Evolutionary conservation across 2,888 invertebrate species (phyloP), one percentile per base, ranked within the genome.

Genomic region (Mellilla xanthometata): DNA sequence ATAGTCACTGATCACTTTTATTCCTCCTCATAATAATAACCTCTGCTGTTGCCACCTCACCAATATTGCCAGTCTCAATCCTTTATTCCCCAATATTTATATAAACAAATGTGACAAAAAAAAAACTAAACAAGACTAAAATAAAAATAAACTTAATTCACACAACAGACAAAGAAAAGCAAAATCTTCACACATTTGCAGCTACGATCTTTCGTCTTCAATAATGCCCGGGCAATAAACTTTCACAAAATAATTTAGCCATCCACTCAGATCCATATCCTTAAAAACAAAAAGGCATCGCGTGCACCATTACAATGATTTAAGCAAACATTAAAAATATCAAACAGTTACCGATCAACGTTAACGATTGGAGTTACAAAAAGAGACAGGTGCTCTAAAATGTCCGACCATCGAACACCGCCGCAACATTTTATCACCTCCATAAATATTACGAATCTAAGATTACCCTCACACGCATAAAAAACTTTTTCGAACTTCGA

Each of bases 381-480:
- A 68, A 71, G 61, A 67, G 79, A 76, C 80, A 81, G 82, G 81
- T 81, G 82, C 81, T 77, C 74, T 61, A 75, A 75, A 74, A 66
- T 69, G 73, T 69, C 62, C 69, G 67, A 76, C 50, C 49, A 76
- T 56, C 57, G 69, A 71, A 78, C 84, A 81, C 54, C 65, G 73
- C 87, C 87, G 81, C 86, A 80, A 85, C 88, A 81, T 73, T 86
- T 88, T 88, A 89, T 86, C 77, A 74, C 78, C 54, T 42, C 68
- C 79, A 76, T 88, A 87, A 88, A 87, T 84, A 83, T 72, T 75
- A 77, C 68, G 62, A 72, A 71, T 74, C 71, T 65, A 65, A 71
- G 74, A 72, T 71, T 67, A 69, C 52, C 52, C 56, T 44, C 40
- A 41, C 43, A 46, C 45, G 33, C 33, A 41, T 58, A 57, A 46